Evolutionary conservation across 2,888 invertebrate species (phyloP).

Genomic region (Monoplex corrugatus): DNA sequence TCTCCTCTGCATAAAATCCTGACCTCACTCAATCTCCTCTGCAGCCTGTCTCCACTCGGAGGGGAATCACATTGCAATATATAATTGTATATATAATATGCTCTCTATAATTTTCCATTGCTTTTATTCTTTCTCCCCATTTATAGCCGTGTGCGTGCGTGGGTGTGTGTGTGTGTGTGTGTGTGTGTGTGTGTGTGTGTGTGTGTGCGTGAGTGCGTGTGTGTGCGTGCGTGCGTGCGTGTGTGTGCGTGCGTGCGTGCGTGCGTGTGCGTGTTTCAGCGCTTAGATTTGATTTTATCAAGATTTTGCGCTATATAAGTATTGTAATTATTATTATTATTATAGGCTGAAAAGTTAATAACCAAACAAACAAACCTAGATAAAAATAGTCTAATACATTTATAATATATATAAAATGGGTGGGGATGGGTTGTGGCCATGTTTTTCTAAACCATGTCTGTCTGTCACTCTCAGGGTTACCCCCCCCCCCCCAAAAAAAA

Average conservation of each 20-base stretch:
- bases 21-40: background rate
- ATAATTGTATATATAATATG: background rate
- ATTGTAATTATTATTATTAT: too few species aligned
- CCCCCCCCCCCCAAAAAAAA: too few species aligned
- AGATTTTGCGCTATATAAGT: too few species aligned
- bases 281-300: too few species aligned
- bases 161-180: conserved; percentile 35
- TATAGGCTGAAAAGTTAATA: too few species aligned
- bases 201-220: conserved; percentile 22
- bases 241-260: background rate
- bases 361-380: too few species aligned
- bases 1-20: background rate
- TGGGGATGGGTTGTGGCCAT: too few species aligned
- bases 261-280: too few species aligned
- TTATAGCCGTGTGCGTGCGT: background rate
- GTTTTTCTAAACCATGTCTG: too few species aligned
- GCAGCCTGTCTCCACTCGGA: background rate
- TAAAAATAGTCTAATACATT: too few species aligned
- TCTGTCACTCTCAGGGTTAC: too few species aligned
- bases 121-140: background rate
- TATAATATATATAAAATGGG: too few species aligned
- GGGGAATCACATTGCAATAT: background rate
- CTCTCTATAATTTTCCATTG: background rate
- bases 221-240: conserved; percentile 1
- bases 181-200: conserved; percentile 22